Percentiles rank a stretch among this genome's conserved stretches.
Conservation (phyloP, 1,140 invertebrate species). For the Drosophila insularis region DNA sequence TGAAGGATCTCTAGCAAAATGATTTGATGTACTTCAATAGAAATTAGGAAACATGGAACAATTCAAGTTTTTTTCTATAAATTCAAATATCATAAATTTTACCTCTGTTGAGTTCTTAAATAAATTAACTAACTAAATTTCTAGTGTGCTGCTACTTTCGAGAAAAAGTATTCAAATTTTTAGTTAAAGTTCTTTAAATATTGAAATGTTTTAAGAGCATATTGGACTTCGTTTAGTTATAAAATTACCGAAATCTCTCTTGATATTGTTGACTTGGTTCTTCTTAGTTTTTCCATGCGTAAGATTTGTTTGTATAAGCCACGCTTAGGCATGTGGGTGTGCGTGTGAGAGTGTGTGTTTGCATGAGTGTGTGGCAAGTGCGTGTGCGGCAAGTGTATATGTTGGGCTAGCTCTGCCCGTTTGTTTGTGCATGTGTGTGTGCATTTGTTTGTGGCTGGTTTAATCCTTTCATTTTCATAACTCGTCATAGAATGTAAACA, state of each 20-base stretch:
- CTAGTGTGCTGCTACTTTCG: too few species aligned
- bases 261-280: constrained; percentile 46
- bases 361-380: constrained; percentile 37
- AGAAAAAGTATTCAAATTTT: neutral
- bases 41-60: too few species aligned
- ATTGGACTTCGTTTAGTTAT: constrained; percentile 21
- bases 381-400: constrained; percentile 20
- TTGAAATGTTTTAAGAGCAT: constrained; percentile 2
- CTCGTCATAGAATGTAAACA: constrained; percentile 80
- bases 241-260: constrained; percentile 17
- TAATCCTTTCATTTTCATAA: constrained; percentile 81
- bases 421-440: constrained; percentile 37
- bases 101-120: too few species aligned
- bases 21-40: too few species aligned
- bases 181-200: neutral
- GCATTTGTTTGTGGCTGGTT: constrained; percentile 75
- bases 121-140: too few species aligned
- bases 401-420: constrained; percentile 22
- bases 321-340: constrained; percentile 60
- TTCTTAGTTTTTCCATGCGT: constrained; percentile 62
- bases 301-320: constrained; percentile 70
- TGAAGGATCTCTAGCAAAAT: too few species aligned
- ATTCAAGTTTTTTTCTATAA: too few species aligned
- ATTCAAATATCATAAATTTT: too few species aligned
- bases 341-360: neutral